These are phyloP conservation scores for Cantharis lateralis DNA, from an alignment of 2,888 invertebrate species.

Conservation along the genomic window DNA sequence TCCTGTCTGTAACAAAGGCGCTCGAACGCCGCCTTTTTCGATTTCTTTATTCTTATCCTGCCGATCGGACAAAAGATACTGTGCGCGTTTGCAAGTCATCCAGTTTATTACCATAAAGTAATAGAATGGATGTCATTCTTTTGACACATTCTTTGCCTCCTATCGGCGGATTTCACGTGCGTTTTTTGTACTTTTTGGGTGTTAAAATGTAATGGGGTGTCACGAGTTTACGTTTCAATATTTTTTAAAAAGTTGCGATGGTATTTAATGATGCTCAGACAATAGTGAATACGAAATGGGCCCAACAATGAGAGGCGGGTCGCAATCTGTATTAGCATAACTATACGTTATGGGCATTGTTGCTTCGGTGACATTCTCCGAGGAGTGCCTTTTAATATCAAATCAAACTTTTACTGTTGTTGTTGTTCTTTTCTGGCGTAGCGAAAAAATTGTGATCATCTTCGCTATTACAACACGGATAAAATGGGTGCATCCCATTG, in stretches of 20 bases:
- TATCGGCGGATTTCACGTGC: conserved; percentile 13
- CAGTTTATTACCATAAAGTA: conserved; percentile 39
- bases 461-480: neutral
- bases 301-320: conserved; percentile 39
- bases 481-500: neutral
- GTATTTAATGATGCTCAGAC: conserved; percentile 37
- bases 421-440: conserved; percentile 5
- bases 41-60: conserved; percentile 27
- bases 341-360: conserved; percentile 35
- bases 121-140: conserved; percentile 41
- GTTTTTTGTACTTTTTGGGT: conserved; percentile 5
- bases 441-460: conserved; percentile 1
- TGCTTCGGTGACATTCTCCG: conserved; percentile 27
- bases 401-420: conserved; percentile 11
- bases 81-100: conserved; percentile 38
- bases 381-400: conserved; percentile 30
- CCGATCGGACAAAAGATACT: conserved; percentile 15
- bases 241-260: conserved; percentile 10
- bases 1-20: conserved; percentile 19
- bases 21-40: conserved; percentile 24
- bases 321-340: conserved; percentile 36
- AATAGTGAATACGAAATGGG: conserved; percentile 38
- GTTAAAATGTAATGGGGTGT: conserved; percentile 8
- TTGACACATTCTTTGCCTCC: conserved; percentile 36
- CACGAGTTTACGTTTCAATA: neutral